These are phyloP conservation scores for Heliconius nattereri DNA, from an alignment of 1,140 invertebrate genomes.

Conservation along the genomic window DNA sequence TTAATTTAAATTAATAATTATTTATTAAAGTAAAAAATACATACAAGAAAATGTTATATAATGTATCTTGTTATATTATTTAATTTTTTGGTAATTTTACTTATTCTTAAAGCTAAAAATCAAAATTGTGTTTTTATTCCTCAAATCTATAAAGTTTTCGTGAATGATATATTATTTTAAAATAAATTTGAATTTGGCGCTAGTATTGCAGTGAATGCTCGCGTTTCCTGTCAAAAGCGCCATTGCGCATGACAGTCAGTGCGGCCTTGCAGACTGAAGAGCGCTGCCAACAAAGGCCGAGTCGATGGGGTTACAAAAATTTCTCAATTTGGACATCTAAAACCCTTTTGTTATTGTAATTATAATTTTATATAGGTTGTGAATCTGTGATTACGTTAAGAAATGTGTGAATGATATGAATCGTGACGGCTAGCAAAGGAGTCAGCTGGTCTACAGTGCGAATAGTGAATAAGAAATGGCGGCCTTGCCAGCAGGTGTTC, in stretches of 20 bases:
- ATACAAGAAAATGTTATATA: no score
- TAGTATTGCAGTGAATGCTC: constrained; percentile 76
- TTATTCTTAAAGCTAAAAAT: not conserved
- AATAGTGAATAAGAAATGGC: constrained; percentile 90
- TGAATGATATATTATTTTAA: not conserved
- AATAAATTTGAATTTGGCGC: constrained; percentile 70
- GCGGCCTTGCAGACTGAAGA: constrained; percentile 81
- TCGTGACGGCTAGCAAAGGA: constrained; percentile 81
- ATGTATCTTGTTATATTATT: not conserved
- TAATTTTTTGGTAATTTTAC: not conserved
- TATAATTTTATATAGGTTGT: constrained; percentile 82
- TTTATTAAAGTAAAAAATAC: no score
- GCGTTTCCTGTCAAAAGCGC: constrained; percentile 79
- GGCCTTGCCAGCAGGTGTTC: constrained; percentile 95
- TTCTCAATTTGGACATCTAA: constrained; percentile 78
- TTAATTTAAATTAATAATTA: no score
- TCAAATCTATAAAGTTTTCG: constrained; percentile 1
- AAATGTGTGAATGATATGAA: constrained; percentile 81
- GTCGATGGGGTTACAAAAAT: constrained; percentile 81
- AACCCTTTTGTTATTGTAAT: constrained; percentile 80
- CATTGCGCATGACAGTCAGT: constrained; percentile 81
- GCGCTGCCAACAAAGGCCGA: constrained; percentile 81
- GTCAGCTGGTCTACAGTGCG: constrained; percentile 82
- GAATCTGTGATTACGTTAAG: constrained; percentile 82
- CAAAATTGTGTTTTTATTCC: not conserved